These are phyloP conservation scores for Ichneumoninae sp. DNA, from an alignment of 2,888 invertebrate genomes.

Conservation along the genomic window DNA sequence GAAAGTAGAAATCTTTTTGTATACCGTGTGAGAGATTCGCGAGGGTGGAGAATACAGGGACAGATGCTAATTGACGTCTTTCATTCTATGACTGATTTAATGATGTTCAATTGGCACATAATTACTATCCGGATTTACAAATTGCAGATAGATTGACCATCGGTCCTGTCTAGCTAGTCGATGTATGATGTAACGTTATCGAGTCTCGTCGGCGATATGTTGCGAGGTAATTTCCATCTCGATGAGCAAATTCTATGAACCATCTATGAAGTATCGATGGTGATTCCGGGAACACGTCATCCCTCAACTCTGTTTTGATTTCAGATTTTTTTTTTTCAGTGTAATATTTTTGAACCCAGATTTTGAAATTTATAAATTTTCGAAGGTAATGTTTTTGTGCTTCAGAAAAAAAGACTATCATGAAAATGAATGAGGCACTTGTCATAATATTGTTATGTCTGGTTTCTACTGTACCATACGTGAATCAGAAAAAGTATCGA, in stretches of 20 bases:
- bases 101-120: conserved; percentile 15
- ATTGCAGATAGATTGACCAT: not conserved
- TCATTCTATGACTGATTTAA: not conserved
- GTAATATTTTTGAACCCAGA: not conserved
- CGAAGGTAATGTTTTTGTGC: not conserved
- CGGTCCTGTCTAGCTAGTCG: not conserved
- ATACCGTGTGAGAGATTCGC: no score
- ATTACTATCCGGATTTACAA: conserved; percentile 1
- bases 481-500: no score
- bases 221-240: not conserved
- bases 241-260: not conserved
- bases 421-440: not conserved
- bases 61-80: not conserved
- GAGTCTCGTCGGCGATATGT: not conserved
- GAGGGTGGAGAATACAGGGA: not conserved
- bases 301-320: not conserved
- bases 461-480: no score
- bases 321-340: not conserved
- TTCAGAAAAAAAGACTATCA: not conserved
- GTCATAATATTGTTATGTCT: not conserved
- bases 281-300: not conserved
- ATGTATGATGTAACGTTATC: not conserved
- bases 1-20: no score
- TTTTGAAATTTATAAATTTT: not conserved
- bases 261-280: no score